These are phyloP conservation scores for Passer montanus DNA, from an alignment of 2,113 vertebrate genomes.

Conservation along the genomic window DNA sequence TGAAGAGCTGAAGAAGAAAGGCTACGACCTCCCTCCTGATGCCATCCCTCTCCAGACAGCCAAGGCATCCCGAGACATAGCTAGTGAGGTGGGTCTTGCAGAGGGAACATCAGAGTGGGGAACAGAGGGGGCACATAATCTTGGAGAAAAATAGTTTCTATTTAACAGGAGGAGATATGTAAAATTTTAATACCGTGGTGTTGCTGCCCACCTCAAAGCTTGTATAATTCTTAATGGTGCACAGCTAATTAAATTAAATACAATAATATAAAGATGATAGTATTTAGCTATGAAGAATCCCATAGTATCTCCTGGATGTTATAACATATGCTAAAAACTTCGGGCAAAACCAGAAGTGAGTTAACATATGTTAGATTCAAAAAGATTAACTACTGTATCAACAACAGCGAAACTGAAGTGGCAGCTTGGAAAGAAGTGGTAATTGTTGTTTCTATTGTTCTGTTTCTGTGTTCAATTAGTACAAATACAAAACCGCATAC, in stretches of 20 bases:
- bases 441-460: background rate
- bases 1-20: slow-evolving; percentile 90
- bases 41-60: slow-evolving; percentile 86
- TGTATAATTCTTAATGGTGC: too few species aligned
- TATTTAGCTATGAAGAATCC: background rate
- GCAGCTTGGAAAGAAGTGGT: background rate
- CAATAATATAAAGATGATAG: accelerated
- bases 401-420: accelerated
- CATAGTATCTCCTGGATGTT: accelerated
- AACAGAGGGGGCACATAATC: accelerated
- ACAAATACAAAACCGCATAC: slow-evolving; percentile 90
- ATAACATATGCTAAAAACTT: accelerated
- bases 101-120: background rate
- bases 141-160: accelerated
- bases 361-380: accelerated
- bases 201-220: accelerated
- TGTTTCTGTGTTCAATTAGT: slow-evolving; percentile 69
- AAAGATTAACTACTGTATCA: accelerated
- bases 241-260: background rate
- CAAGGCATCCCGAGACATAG: slow-evolving; percentile 84
- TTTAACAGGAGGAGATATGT: background rate
- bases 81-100: slow-evolving; percentile 81
- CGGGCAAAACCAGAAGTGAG: accelerated
- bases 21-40: slow-evolving; percentile 86
- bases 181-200: background rate